Conservation (phyloP, 2,888 invertebrate genomes). For the Limnephilus marmoratus region DNA sequence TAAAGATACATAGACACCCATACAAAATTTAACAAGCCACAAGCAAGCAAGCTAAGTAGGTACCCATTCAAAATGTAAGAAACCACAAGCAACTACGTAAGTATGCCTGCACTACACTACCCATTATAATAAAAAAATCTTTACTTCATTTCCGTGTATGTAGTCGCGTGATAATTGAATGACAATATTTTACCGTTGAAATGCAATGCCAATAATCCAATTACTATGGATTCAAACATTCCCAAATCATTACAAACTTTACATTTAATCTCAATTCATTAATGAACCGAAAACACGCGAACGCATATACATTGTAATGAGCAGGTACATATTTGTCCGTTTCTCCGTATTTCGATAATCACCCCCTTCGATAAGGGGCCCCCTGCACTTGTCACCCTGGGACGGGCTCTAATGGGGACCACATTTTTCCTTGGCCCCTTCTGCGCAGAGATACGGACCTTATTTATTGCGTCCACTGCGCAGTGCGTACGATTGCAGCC, state of each 20-base stretch:
- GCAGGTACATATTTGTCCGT: conserved; percentile 25
- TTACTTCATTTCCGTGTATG: no score
- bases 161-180: neutral
- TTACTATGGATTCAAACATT: neutral
- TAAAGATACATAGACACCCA: no score
- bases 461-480: conserved; percentile 48
- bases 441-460: conserved; percentile 26
- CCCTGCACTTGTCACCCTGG: neutral
- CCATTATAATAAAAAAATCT: no score
- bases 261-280: neutral
- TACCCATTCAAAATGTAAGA: no score
- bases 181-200: neutral
- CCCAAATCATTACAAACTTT: neutral
- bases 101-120: no score
- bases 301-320: neutral
- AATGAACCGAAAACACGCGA: neutral
- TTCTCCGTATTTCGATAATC: conserved; percentile 27
- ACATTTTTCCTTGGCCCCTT: conserved; percentile 20
- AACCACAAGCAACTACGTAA: no score
- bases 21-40: no score
- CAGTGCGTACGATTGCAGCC: conserved; percentile 44
- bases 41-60: no score
- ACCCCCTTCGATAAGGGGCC: neutral
- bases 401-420: conserved; percentile 26
- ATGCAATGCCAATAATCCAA: neutral